Base-by-base conservation (phyloP, 2,888 invertebrate species). In the Linnaemya vulpina region DNA sequence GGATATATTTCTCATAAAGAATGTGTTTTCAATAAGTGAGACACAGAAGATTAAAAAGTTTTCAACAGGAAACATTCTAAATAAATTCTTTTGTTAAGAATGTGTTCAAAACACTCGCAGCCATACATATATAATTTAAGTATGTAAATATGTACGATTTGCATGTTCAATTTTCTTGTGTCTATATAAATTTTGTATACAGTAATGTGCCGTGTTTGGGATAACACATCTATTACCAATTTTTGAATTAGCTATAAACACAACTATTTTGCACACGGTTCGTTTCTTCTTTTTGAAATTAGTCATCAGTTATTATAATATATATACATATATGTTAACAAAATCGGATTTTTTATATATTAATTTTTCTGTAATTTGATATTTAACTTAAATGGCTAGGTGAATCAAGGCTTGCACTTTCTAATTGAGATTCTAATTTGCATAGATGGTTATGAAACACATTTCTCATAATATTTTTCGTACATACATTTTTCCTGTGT, bases 11-110 rank as follows among this genome's bases (percentile, higher is more conserved):
- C 17, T 10, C 8, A 46, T 5, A 46, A 46, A 38, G n/a, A 73
- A 25, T 70, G 11, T 70, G 60, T 10, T 65, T 88, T 89, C 90
- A 92, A 90, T 90, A 90, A 91, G 89, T 91, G 88, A 89, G 89
- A 89, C 89, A 89, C 53, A 60, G 87, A 91, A 92, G 91, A n/a
- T n/a, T n/a, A n/a, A n/a, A n/a, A n/a, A n/a, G n/a, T n/a, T n/a
- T n/a, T n/a, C 91, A 88, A 87, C 88, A 88, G 73, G 76, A 75
- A 63, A 63, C 51, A 46, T 51, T 79, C 87, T 86, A 79, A 83
- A 43, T 84, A 87, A 17, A 40, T 43, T 51, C 46, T n/a, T 53
- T 63, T 35, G 5, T 77, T 63, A 79, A 83, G 86, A 82, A 58
- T 78, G 82, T 88, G 63, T 77, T 80, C 55, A 63, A 76, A 63